Evolutionary conservation across 2,113 vertebrate genomes (phyloP), one percentile per base, ranked within the genome.

Genomic region (Ivindomyrus marchei): DNA sequence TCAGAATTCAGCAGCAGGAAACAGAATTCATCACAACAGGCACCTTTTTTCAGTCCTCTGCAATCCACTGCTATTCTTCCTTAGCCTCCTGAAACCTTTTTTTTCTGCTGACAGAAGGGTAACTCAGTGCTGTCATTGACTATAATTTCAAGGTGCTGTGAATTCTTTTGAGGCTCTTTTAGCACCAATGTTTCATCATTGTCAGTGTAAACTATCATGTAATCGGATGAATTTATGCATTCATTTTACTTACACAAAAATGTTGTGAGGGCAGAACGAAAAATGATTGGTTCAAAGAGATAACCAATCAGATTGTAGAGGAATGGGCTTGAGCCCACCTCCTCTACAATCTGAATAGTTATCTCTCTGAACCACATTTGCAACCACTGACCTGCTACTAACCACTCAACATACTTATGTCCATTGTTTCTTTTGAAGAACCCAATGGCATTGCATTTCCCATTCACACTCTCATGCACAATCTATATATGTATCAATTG

Each of bases 161-260:
- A 80, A 19, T 80, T 80, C 74, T 42, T 80, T 42, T 19, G 36
- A 39, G 89, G 92, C 90, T 92, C 92, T 90, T 90, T 39, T 19
- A 39, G 13, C 17, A 42, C 6, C 74, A 80, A 3, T 80, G 74
- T 42, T 19, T 15, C 36, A 77, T 66, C 58, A 0, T n/a, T 9
- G 24, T 10, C 58, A n/a, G 24, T 62, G 58, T n/a, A 62, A n/a
- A 27, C 24, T 24, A 56, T 6, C 56, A 0, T 62, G 27, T 31
- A 27, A 31, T 31, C 10, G 9, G n/a, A 3, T 3, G 4, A 13
- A 13, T 27, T 31, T 31, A 11, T 70, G 27, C 62, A 70, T 10
- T 7, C 53, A 5, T 56, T 21, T 56, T 56, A 56, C 53, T 56
- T 7, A 6, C 4, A 56, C 53, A 56, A 7, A 56, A 56, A 56